Conservation (phyloP, 2,888 invertebrate genomes). For the Hypercompe scribonia region DNA sequence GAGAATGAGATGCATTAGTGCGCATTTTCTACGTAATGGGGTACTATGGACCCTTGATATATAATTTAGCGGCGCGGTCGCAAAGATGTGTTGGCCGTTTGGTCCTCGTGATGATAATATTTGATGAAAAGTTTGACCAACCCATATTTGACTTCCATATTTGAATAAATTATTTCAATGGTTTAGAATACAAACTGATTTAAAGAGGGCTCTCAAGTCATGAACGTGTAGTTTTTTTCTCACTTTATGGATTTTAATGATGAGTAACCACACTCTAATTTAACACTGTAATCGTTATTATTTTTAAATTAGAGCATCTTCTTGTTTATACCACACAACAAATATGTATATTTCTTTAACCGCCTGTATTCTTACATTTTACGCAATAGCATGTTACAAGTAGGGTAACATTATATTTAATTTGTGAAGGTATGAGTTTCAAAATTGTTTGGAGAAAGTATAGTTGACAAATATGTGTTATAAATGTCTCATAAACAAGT, state of each 20-base stretch:
- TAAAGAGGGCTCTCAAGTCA: slow-evolving; percentile 1
- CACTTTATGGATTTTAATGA: slow-evolving; percentile 3
- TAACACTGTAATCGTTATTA: not conserved
- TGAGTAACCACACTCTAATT: not conserved
- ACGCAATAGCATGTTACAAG: not conserved
- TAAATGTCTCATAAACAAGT: not conserved
- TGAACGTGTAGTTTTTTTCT: not conserved
- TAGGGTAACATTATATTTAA: not conserved
- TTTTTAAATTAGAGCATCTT: not conserved
- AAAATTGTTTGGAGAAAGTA: not conserved
- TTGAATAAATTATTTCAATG: slow-evolving; percentile 43
- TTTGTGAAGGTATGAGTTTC: not conserved
- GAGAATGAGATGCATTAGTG: slow-evolving; percentile 86
- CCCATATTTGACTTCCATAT: slow-evolving; percentile 65
- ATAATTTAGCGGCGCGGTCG: slow-evolving; percentile 80
- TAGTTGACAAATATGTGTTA: not conserved
- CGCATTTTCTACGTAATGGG: slow-evolving; percentile 81
- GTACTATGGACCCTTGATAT: slow-evolving; percentile 71
- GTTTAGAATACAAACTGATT: slow-evolving; percentile 23
- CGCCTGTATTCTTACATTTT: not conserved
- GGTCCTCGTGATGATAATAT: slow-evolving; percentile 62
- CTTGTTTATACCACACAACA: not conserved
- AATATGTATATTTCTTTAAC: not conserved
- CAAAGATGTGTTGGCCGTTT: slow-evolving; percentile 69
- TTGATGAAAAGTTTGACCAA: slow-evolving; percentile 70